Percentiles rank a stretch among this genome's conserved stretches.
Evolutionary conservation across 2,113 vertebrate species (phyloP).

Genomic region (Cairina moschata): DNA sequence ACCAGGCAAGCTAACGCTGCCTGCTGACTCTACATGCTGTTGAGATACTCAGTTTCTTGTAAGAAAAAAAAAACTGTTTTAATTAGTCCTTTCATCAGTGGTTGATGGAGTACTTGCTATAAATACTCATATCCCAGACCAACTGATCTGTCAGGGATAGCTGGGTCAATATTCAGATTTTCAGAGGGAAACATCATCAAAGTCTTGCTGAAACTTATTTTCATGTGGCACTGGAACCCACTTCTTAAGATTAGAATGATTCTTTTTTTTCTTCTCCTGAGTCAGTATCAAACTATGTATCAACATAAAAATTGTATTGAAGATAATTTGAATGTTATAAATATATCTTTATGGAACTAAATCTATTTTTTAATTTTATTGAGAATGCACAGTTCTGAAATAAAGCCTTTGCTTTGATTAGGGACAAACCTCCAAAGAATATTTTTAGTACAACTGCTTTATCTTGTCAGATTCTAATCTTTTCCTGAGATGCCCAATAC

Average conservation of each 20-base stretch:
- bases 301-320: neutral
- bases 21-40: neutral
- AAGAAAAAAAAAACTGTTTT: neutral
- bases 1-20: neutral
- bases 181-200: neutral
- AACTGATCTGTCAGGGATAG: neutral
- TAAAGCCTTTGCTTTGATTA: conserved; percentile 1
- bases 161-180: neutral
- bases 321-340: conserved; percentile 3
- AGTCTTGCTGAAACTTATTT: neutral
- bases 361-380: conserved; percentile 10
- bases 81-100: neutral
- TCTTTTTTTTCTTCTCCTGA: neutral
- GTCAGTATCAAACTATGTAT: neutral
- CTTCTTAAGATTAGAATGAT: neutral
- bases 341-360: neutral
- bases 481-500: neutral
- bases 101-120: neutral
- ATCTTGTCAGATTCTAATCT: neutral
- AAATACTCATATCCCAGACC: neutral
- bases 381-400: conserved; percentile 9
- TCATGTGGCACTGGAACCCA: neutral
- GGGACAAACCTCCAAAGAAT: neutral
- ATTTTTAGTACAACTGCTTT: conserved; percentile 31
- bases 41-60: neutral